Evolutionary conservation across 1,140 invertebrate species (phyloP), one percentile per base, ranked within the genome.

Genomic region (Cephus cinctus): DNA sequence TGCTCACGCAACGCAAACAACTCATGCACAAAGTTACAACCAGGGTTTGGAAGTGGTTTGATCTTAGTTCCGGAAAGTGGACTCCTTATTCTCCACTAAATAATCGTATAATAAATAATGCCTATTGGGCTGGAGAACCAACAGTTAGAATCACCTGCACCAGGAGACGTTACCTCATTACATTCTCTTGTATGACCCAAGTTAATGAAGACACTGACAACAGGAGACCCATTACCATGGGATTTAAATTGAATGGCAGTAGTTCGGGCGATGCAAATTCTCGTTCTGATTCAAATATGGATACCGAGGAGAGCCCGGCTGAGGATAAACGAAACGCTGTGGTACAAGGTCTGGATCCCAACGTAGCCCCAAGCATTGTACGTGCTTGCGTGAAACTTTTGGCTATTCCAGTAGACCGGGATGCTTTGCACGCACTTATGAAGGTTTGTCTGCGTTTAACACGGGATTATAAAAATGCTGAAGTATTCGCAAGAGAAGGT

Each of bases 41-140:
- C 32, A 80, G 84, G 31, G 69, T 81, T 2, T 94, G 91, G 92
- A 89, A 90, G 60, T 94, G 90, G 90, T 93, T 90, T 69, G 90
- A 94, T 66, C 79, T 91, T 18, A 83, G 84, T 11, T 85, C 83
- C 8, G 88, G 89, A 5, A 86, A 87, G 61, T 94, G 92, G 92
- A 88, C 83, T 38, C 75, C 82, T 19, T 94, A 94, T 60, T 84
- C 85, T 2, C 69, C 81, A 3, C 61, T 78, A 4, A 92, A 92
- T 54, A 93, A 93, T 67, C 84, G 87, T 59, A 74, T 85, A 1
- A 93, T 94, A 23, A 89, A 93, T 61, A 86, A 91, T 54, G 89
- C 91, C 0, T 94, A 92, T 63, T 86, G 83, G 75, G 79, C 80
- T 41, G 90, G 90, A 1, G 89, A 93, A 52, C 79, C 79, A 18